These are phyloP conservation scores for Hippocampus barbouri DNA, from an alignment of 2,113 vertebrate species.

Conservation along the genomic window DNA sequence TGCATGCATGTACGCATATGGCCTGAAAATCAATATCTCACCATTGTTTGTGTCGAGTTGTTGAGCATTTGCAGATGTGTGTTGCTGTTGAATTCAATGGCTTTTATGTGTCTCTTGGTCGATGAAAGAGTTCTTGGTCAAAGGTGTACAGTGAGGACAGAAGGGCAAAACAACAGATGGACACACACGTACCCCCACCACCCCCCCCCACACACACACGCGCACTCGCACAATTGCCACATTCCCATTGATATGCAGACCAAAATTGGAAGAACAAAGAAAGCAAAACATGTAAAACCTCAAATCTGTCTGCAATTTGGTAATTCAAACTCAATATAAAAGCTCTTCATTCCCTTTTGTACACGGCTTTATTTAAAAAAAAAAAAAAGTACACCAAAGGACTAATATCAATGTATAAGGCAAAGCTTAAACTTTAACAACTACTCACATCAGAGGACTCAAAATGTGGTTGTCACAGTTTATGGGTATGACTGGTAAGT, in stretches of 20 bases:
- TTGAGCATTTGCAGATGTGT: slow-evolving; percentile 57
- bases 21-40: slow-evolving; percentile 32
- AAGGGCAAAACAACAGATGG: slow-evolving; percentile 18
- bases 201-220: neutral
- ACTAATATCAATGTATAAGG: slow-evolving; percentile 84
- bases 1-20: slow-evolving; percentile 9
- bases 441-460: slow-evolving; percentile 76
- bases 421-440: slow-evolving; percentile 86
- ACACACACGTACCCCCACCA: neutral
- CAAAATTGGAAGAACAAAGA: slow-evolving; percentile 27
- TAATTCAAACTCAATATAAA: neutral
- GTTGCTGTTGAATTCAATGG: slow-evolving; percentile 46
- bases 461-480: slow-evolving; percentile 85
- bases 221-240: slow-evolving; percentile 17
- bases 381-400: slow-evolving; percentile 96
- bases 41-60: slow-evolving; percentile 40
- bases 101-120: slow-evolving; percentile 43
- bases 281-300: slow-evolving; percentile 13
- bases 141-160: slow-evolving; percentile 30
- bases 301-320: neutral
- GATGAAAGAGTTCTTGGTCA: slow-evolving; percentile 23
- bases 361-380: slow-evolving; percentile 97
- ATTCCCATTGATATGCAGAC: slow-evolving; percentile 30
- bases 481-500: slow-evolving; percentile 83
- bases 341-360: slow-evolving; percentile 67